phyloP scores from a whole-genome alignment of 1,140 invertebrate species.

The Zophobas morio region DNA sequence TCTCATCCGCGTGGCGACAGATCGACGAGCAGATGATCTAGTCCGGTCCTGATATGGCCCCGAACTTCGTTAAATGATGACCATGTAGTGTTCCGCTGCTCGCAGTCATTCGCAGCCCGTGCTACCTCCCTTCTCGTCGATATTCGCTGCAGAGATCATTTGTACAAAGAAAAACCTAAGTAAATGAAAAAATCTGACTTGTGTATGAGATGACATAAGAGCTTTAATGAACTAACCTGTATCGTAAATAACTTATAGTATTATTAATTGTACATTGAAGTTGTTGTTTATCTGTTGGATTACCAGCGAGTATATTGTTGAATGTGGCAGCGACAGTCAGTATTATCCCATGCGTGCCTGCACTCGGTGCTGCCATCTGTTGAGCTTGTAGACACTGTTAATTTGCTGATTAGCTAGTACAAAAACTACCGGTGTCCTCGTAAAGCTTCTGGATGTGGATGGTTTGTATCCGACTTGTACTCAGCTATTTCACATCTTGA shows the following conservation, averaged over 20 bases:
- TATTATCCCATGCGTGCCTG: constrained; percentile 66
- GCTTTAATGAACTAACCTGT: constrained; percentile 60
- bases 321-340: constrained; percentile 66
- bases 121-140: constrained; percentile 62
- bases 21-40: constrained; percentile 77
- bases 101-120: constrained; percentile 60
- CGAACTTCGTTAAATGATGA: constrained; percentile 49
- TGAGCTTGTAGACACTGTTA: constrained; percentile 61
- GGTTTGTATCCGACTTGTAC: constrained; percentile 51
- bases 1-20: constrained; percentile 88
- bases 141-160: constrained; percentile 50
- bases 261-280: constrained; percentile 65
- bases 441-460: constrained; percentile 59
- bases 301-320: constrained; percentile 60
- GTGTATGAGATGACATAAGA: constrained; percentile 54
- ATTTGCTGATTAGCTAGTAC: constrained; percentile 58
- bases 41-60: constrained; percentile 64
- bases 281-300: constrained; percentile 64
- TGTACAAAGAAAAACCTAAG: constrained; percentile 39
- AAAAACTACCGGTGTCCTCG: constrained; percentile 58
- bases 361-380: constrained; percentile 63
- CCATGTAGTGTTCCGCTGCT: constrained; percentile 65
- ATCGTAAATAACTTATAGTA: constrained; percentile 59
- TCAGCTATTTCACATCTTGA: constrained; percentile 59
- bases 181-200: constrained; percentile 29